Base-by-base conservation (phyloP, 2,888 invertebrate genomes). In the Nematopogon swammerdamellus region DNA sequence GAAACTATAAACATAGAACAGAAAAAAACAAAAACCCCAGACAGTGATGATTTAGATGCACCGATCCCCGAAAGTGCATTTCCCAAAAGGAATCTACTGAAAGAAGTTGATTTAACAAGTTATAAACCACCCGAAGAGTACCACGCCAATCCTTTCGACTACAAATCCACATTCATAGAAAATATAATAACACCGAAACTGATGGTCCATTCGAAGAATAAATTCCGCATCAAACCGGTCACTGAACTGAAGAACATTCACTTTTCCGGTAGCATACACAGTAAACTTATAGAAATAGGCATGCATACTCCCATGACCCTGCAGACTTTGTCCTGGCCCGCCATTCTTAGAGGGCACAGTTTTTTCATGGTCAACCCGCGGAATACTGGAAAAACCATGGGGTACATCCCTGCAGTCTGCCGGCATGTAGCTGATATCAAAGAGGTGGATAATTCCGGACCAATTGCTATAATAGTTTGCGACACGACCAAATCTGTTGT, bases 321-420 rank as follows among this genome's bases (percentile, higher is more conserved):
- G 25, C 91, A 92, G 60, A 81, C 83, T 0, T 85, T 87, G 49
- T 77, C 85, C 0, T 92, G 91, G 91, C 83, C 85, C 1, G 83
- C 85, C 2, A 76, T 91, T 45, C 67, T 85, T 44, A 76, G 86
- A 36, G 85, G 86, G 0, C 80, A 84, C 46, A 85, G 88, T 54
- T 68, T 87, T 1, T 81, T 88, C 48, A 79, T 88, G 52, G 72
- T 92, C 1, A 82, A 85, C 52, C 75, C 83, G 1, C 60, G 70
- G 1, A 66, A 68, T 14, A 81, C 84, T 48, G 90, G 90, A 0
- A 90, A 91, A 70, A 89, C 91, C 0, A 66, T 86, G 59, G 85
- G 87, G 0, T 91, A 88, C 61, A 62, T 88, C 19, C 84, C 89
- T 14, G 84, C 89, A 0, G 65, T 92, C 3, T 79, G 86, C 48